These are phyloP conservation scores for Ephydatia muelleri DNA, from an alignment of 37 sponge, comb jelly and placozoan species.

Conservation along the genomic window DNA sequence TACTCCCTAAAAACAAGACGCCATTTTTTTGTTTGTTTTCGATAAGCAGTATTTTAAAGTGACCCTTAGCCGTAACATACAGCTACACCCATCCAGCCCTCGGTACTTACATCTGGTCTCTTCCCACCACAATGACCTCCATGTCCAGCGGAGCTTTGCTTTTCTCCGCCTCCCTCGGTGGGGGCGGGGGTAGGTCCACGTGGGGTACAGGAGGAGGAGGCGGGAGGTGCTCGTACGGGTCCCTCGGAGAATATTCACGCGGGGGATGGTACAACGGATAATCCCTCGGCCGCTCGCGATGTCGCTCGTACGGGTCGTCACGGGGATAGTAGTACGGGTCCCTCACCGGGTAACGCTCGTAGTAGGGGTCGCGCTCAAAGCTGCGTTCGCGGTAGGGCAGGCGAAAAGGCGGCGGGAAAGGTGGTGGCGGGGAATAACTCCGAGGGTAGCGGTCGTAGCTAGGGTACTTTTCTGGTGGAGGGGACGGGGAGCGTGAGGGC, in stretches of 20 bases:
- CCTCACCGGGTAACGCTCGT: slow-evolving; percentile 7
- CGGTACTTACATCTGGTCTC: slow-evolving; percentile 70
- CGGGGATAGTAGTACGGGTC: slow-evolving; percentile 39
- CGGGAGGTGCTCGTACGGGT: not conserved
- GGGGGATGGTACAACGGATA: slow-evolving; percentile 1
- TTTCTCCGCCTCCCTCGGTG: slow-evolving; percentile 20
- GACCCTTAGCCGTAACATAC: too few species aligned
- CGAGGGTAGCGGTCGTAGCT: slow-evolving; percentile 11
- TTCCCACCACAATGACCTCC: slow-evolving; percentile 72
- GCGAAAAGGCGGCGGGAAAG: slow-evolving; percentile 3
- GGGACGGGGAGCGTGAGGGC: slow-evolving; percentile 4
- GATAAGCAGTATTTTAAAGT: not conserved
- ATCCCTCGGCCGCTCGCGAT: not conserved
- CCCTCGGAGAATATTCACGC: slow-evolving; percentile 12
- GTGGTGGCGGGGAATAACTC: not conserved
- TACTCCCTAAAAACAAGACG: slow-evolving; percentile 67
- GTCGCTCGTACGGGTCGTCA: slow-evolving; percentile 44
- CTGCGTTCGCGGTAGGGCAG: not conserved
- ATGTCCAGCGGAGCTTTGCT: slow-evolving; percentile 23
- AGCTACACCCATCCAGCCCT: not conserved
- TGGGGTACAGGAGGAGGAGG: not conserved
- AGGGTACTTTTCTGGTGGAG: slow-evolving; percentile 33
- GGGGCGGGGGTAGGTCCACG: slow-evolving; percentile 3
- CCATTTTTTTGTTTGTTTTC: too few species aligned
- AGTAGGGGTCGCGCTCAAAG: not conserved